Evolutionary conservation across 2,797 vertebrate genomes (phyloP).

Genomic region (Danio kyathit): DNA sequence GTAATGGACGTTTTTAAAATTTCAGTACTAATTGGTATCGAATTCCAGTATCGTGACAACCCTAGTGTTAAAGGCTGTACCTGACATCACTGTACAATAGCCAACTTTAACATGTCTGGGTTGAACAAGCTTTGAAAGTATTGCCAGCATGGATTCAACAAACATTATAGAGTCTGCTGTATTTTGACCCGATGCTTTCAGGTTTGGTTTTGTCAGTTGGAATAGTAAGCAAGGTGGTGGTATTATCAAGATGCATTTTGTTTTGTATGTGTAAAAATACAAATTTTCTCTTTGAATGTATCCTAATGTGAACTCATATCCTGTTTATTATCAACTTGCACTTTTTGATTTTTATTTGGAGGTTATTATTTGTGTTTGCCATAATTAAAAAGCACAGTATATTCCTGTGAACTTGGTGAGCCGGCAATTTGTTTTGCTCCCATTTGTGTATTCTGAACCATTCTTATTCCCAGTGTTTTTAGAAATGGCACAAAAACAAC

Average conservation of each 20-base stretch:
- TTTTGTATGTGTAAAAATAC: slow-evolving; percentile 8
- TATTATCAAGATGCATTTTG: slow-evolving; percentile 20
- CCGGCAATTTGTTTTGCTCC: slow-evolving; percentile 11
- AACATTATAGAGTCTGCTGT: background rate
- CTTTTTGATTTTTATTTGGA: slow-evolving; percentile 48
- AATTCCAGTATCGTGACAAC: no score
- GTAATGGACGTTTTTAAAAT: no score
- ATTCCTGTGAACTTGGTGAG: slow-evolving; percentile 22
- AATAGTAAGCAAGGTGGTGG: background rate
- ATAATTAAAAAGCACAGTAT: slow-evolving; percentile 55
- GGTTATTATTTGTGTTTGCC: slow-evolving; percentile 50
- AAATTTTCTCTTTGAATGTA: slow-evolving; percentile 45
- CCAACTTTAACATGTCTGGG: background rate
- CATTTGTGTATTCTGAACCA: background rate
- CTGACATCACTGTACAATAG: slow-evolving; percentile 9
- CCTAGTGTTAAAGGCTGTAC: background rate
- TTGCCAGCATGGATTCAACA: background rate
- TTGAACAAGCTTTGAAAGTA: slow-evolving; percentile 5
- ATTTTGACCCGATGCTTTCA: background rate
- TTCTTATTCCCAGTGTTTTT: background rate
- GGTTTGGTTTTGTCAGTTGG: background rate
- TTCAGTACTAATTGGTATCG: no score
- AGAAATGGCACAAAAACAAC: no score
- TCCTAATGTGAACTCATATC: slow-evolving; percentile 52
- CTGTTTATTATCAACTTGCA: slow-evolving; percentile 53